Evolutionary conservation across 2,797 vertebrate genomes (phyloP).

Genomic region (Neomorphus geoffroyi): DNA sequence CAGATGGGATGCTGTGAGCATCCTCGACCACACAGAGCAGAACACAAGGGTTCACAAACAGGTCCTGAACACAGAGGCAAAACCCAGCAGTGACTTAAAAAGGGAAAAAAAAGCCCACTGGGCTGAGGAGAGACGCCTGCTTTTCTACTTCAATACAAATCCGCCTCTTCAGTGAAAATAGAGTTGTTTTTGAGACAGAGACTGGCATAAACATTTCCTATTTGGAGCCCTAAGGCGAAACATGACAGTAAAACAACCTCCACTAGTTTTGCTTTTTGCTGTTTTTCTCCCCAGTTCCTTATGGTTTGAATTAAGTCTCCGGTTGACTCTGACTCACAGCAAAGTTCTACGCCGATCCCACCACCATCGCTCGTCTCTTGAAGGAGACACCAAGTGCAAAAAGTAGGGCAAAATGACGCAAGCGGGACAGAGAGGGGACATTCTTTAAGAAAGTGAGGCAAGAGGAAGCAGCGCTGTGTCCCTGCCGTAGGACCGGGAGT

Average conservation of each 20-base stretch:
- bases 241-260: background rate
- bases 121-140: background rate
- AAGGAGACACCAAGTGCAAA: conserved; percentile 17
- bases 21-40: rapidly evolving
- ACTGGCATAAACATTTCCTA: background rate
- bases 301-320: background rate
- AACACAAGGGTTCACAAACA: rapidly evolving
- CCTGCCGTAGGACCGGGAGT: background rate
- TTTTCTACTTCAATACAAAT: background rate
- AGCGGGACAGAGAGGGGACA: background rate
- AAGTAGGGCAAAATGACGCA: background rate
- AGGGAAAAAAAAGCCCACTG: background rate
- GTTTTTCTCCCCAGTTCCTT: background rate
- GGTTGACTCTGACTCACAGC: background rate
- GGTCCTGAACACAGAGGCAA: background rate
- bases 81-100: background rate
- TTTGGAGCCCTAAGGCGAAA: background rate
- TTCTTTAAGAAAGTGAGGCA: background rate
- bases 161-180: background rate
- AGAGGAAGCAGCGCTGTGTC: background rate
- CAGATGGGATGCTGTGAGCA: rapidly evolving
- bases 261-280: background rate
- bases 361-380: background rate
- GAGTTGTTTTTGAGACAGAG: background rate
- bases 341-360: background rate